Conservation (phyloP, 2,797 vertebrate species). For the Botia kubotai region DNA sequence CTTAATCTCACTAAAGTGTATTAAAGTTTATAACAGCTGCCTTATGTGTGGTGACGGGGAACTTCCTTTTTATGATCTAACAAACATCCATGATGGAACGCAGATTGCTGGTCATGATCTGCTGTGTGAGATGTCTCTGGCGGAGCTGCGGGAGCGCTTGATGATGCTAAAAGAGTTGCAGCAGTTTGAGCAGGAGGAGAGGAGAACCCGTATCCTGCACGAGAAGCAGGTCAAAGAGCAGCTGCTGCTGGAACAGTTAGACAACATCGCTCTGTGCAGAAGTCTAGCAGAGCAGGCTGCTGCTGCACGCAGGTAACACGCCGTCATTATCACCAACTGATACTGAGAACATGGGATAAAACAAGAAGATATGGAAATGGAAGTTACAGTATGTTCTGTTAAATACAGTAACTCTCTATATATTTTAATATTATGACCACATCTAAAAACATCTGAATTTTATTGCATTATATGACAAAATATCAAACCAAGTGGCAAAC, state of each 20-base stretch:
- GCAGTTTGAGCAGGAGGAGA: slow-evolving; percentile 78
- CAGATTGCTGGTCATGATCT: slow-evolving; percentile 86
- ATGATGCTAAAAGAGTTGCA: slow-evolving; percentile 78
- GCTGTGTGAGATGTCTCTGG: slow-evolving; percentile 90
- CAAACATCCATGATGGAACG: slow-evolving; percentile 26
- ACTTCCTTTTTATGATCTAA: neutral
- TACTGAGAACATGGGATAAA: neutral
- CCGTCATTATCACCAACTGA: neutral
- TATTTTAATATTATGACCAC: too few relatives aligned
- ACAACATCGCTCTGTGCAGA: slow-evolving; percentile 80
- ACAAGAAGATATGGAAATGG: neutral
- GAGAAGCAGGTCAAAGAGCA: slow-evolving; percentile 82
- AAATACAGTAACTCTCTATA: too few relatives aligned
- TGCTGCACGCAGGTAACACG: slow-evolving; percentile 77
- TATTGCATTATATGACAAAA: too few relatives aligned
- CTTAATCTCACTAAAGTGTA: too few relatives aligned
- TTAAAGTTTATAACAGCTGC: neutral
- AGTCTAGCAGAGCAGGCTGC: slow-evolving; percentile 75
- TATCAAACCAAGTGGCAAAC: too few relatives aligned
- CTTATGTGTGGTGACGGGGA: neutral
- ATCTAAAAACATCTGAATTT: too few relatives aligned
- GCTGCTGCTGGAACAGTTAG: slow-evolving; percentile 79
- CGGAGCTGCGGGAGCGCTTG: slow-evolving; percentile 87
- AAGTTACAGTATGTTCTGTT: too few relatives aligned
- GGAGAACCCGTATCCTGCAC: slow-evolving; percentile 81